phyloP scores from a whole-genome alignment of 2,888 invertebrate genomes.

The Protophormia terraenovae region DNA sequence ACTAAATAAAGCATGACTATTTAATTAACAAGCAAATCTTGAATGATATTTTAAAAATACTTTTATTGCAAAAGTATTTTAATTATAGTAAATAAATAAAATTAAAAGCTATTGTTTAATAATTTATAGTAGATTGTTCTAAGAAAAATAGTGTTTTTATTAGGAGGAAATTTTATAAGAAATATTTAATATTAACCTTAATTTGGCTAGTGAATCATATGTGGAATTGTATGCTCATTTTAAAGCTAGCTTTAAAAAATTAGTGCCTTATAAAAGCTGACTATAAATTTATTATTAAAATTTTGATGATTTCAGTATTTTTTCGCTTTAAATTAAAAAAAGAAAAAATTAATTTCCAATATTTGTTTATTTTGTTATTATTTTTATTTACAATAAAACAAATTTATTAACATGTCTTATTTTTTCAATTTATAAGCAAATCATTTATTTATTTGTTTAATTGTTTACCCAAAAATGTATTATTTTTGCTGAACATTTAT shows the following conservation, averaged over 20 bases:
- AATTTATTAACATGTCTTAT: not conserved
- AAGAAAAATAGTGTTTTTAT: too few species aligned
- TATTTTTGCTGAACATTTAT: not conserved
- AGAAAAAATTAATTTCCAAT: not conserved
- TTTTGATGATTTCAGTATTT: not conserved
- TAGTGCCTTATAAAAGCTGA: too few species aligned
- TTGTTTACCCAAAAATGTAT: not conserved
- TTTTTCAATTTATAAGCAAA: not conserved
- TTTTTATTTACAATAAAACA: not conserved
- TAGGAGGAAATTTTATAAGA: too few species aligned
- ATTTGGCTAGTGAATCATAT: not conserved
- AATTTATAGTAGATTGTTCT: not conserved
- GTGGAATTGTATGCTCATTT: not conserved
- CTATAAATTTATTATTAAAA: not conserved
- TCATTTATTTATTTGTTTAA: conserved; percentile 5
- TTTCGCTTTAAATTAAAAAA: not conserved
- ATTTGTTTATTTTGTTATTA: not conserved
- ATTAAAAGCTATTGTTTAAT: not conserved
- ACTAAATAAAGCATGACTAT: not conserved
- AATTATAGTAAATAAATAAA: not conserved
- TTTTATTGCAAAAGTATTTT: not conserved
- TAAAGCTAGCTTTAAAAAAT: not conserved
- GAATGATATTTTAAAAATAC: not conserved
- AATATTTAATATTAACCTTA: not conserved
- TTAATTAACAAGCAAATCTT: not conserved